Percentiles rank a stretch among this genome's conserved stretches.
Evolutionary conservation across 2,888 invertebrate genomes (phyloP).

Genomic region (Pemphredon lugubris): DNA sequence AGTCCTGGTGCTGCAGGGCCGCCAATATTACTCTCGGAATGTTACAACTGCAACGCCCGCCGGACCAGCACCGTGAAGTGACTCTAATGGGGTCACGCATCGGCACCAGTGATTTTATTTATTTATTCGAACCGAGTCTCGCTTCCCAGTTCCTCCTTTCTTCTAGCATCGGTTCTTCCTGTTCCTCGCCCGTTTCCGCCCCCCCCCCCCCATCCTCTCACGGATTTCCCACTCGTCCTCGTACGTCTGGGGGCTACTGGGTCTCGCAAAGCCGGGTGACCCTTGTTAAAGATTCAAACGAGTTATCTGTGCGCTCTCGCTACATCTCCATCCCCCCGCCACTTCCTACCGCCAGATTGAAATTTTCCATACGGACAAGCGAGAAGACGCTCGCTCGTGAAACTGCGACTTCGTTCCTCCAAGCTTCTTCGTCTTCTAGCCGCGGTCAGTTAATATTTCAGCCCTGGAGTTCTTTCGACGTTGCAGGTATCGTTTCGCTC

Average conservation of each 20-base stretch:
- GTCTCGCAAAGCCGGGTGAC: slow-evolving; percentile 61
- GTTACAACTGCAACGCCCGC: slow-evolving; percentile 44
- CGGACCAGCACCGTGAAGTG: slow-evolving; percentile 67
- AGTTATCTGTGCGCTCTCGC: slow-evolving; percentile 75
- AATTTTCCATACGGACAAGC: slow-evolving; percentile 76
- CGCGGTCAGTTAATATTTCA: slow-evolving; percentile 46
- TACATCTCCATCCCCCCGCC: not conserved
- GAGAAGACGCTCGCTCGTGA: slow-evolving; percentile 16
- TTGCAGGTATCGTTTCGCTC: not conserved
- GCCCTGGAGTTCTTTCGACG: slow-evolving; percentile 17
- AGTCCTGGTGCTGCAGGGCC: slow-evolving; percentile 26
- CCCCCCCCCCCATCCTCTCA: too few relatives aligned
- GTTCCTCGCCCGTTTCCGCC: slow-evolving; percentile 25
- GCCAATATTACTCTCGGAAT: slow-evolving; percentile 55
- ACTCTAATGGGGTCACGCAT: slow-evolving; percentile 77
- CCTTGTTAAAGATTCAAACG: slow-evolving; percentile 79
- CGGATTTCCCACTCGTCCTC: slow-evolving; percentile 37
- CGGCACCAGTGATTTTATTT: slow-evolving; percentile 73
- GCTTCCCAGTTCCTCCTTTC: slow-evolving; percentile 15
- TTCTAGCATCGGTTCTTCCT: slow-evolving; percentile 23
- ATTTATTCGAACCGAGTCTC: slow-evolving; percentile 72
- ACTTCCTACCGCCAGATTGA: slow-evolving; percentile 72
- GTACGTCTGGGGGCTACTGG: slow-evolving; percentile 35
- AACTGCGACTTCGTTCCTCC: not conserved
- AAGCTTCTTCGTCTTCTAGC: slow-evolving; percentile 18